Conservation (phyloP, 2,113 vertebrate genomes). For the Spheniscus mendiculus region DNA sequence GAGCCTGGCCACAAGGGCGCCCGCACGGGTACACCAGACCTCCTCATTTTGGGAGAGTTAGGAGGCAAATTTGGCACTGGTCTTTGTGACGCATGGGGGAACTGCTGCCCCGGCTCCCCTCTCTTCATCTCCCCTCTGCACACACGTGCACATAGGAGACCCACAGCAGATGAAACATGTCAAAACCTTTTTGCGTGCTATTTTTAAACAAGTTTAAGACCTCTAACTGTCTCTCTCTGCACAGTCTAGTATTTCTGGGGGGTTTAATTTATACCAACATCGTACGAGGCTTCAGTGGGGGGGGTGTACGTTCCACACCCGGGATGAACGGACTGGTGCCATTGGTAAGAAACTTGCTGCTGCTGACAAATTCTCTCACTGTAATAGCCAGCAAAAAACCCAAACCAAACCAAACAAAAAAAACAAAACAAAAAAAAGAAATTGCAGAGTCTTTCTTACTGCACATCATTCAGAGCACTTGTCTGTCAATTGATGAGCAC, state of each 20-base stretch:
- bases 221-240: not conserved
- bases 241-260: not conserved
- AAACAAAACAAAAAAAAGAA: not conserved
- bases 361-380: not conserved
- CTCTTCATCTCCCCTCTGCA: not conserved
- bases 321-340: not conserved
- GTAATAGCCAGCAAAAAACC: not conserved
- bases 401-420: too few species aligned
- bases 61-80: not conserved
- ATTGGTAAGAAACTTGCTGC: not conserved
- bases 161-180: not conserved
- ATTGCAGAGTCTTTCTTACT: not conserved
- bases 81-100: rapidly evolving
- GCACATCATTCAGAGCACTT: not conserved
- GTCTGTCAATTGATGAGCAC: not conserved
- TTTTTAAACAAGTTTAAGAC: not conserved
- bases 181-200: not conserved
- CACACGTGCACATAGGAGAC: rapidly evolving
- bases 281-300: rapidly evolving
- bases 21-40: rapidly evolving
- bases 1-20: rapidly evolving
- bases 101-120: not conserved
- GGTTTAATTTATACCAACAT: not conserved
- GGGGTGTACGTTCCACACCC: rapidly evolving
- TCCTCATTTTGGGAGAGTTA: not conserved